Evolutionary conservation across 1,140 invertebrate species (phyloP).

Genomic region (Drosophila ficusphila): DNA sequence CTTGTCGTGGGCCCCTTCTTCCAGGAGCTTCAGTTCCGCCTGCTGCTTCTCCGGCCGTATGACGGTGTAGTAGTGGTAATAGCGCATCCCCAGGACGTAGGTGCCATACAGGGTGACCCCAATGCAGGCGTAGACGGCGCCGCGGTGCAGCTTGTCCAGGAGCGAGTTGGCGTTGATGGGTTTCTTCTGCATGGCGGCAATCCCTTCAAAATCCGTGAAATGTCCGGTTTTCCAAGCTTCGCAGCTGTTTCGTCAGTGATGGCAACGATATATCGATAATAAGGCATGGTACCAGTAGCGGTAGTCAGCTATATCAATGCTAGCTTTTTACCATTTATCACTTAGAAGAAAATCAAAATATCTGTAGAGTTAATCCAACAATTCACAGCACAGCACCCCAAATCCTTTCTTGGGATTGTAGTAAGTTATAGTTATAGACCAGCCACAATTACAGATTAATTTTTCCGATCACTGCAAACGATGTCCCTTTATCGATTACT

Average conservation of each 20-base stretch:
- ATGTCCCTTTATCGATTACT: neutral
- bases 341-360: too few species aligned
- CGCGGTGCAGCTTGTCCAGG: slow-evolving; percentile 84
- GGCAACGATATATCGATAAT: neutral
- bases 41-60: slow-evolving; percentile 80
- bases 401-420: too few species aligned
- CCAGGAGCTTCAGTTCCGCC: slow-evolving; percentile 76
- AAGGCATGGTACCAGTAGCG: neutral
- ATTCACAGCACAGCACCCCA: too few species aligned
- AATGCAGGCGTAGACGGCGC: slow-evolving; percentile 84
- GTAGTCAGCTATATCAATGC: too few species aligned
- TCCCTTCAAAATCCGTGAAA: slow-evolving; percentile 3
- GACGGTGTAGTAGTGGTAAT: slow-evolving; percentile 84
- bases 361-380: too few species aligned
- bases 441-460: neutral
- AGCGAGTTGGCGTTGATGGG: slow-evolving; percentile 70
- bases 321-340: too few species aligned
- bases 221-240: neutral
- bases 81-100: slow-evolving; percentile 79
- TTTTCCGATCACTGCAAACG: neutral
- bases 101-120: slow-evolving; percentile 84
- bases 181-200: slow-evolving; percentile 72
- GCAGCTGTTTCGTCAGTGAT: slow-evolving; percentile 2
- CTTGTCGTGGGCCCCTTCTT: slow-evolving; percentile 74
- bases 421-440: too few species aligned